Evolutionary conservation across 2,888 invertebrate genomes (phyloP).

Genomic region (Archips xylosteana): DNA sequence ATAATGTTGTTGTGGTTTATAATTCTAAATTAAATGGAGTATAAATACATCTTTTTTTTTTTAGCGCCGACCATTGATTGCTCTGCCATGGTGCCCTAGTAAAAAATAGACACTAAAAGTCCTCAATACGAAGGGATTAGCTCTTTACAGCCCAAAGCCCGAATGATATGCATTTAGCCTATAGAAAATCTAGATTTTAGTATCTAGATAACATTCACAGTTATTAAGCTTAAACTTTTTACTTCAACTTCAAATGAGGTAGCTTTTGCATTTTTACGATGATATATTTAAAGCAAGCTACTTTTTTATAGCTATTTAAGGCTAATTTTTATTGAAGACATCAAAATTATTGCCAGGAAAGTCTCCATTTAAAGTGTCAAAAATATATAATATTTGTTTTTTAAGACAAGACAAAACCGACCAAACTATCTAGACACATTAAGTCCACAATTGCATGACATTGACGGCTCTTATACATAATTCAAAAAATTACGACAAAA

Average conservation of each 20-base stretch:
- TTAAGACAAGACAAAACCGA: background rate
- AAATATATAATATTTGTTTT: too few species aligned
- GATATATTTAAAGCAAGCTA: background rate
- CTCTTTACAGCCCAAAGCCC: background rate
- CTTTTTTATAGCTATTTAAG: background rate
- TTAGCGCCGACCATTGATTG: too few species aligned
- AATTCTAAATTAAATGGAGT: too few species aligned
- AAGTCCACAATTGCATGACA: background rate
- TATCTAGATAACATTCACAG: background rate
- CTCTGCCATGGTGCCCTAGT: too few species aligned
- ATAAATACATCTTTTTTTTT: too few species aligned
- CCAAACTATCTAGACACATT: background rate
- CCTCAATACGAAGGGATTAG: background rate
- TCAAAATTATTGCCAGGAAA: background rate
- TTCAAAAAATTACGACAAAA: background rate
- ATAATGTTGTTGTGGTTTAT: too few species aligned
- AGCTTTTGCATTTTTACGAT: background rate
- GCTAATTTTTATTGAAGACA: background rate
- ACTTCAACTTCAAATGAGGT: background rate
- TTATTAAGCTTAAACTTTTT: background rate
- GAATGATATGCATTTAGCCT: background rate
- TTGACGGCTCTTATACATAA: conserved; percentile 1
- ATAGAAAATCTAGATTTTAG: background rate
- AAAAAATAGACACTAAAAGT: too few species aligned
- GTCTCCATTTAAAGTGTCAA: background rate